Base-by-base conservation (phyloP, 2,113 vertebrate genomes). In the Grantiella picta region DNA sequence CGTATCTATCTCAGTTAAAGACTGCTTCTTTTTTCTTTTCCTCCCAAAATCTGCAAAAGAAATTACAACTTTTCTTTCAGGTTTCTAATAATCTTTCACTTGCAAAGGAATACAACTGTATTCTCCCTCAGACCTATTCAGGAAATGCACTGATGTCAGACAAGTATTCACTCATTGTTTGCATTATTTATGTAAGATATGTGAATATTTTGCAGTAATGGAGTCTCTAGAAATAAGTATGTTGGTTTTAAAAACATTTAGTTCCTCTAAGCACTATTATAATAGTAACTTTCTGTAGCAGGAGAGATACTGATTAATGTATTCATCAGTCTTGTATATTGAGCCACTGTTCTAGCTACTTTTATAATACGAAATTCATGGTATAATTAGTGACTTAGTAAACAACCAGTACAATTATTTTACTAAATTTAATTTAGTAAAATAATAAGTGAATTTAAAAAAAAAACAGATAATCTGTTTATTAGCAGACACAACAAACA, bases 251-350 rank as follows among this genome's bases (percentile, higher is more conserved):
- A 85, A 73, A 23, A 29, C 7, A 72, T 14, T 5, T 54, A 44
- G 8, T 33, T 87, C 15, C n/a, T 82, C 82, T 79, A 49, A 53
- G 7, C 9, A 25, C 2, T 54, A 12, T n/a, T 45, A 22, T 24
- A 68, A n/a, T 33, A 33, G 4, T 23, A 73, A 11, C 3, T 91
- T 87, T 75, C 29, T 2, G 0, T 47, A 89, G 49, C 21, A 52
- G 16, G 20, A 54, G 16, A 64, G 15, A 27, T 59, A 38, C 1
- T 6, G n/a, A 29, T 60, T 73, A 29, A 38, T 60, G 18, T 27
- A 15, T 76, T 68, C 2, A 0, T 38, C 0, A 0, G 11, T 75
- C 29, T 66, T 5, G 0, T 52, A 19, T 73, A 45, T 14, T 64
- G 45, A 52, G 11, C 6, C 5, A 24, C n/a, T 65, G 22, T 57